Evolutionary conservation across 1,140 invertebrate species (phyloP), one percentile per base, ranked within the genome.

Genomic region (Anastrepha ludens): DNA sequence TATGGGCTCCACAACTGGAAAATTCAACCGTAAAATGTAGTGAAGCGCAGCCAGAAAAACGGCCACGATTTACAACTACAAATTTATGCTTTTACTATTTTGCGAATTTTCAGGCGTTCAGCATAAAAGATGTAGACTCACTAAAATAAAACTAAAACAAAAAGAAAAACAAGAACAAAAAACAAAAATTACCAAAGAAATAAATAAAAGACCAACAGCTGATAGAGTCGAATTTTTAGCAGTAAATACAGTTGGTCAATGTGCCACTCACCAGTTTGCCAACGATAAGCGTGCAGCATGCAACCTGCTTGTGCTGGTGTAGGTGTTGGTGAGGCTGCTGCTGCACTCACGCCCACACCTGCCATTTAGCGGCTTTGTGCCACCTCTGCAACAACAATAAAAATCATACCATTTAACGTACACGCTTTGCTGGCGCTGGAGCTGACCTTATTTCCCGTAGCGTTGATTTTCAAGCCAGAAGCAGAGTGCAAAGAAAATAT

Each of bases 11-110:
- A n/a, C 47, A 74, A 44, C 44, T 2, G 39, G 13, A n/a, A 13
- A 39, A 67, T 39, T 39, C 13, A 41, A 74, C 67, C 3, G 67
- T 74, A 74, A 74, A 74, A n/a, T 74, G 41, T 17, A 74, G 67
- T 15, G 11, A 55, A 47, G 41, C 4, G 13, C 67, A 70, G 7
- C 39, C 1, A 20, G 6, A 17, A 70, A 15, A 70, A 6, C 3
- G 11, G 67, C 9, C 44, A 13, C n/a, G 29, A 44, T 11, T 70
- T 41, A 6, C 50, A 55, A 55, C 50, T 55, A 55, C 29, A 55
- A 55, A 55, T 55, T 55, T 55, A 0, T 55, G 50, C 11, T 55
- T 55, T 55, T 55, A 11, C 50, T 11, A 55, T 55, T 55, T 55
- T 11, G 50, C 50, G 50, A 11, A 55, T 55, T 55, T 55, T 11